These are phyloP conservation scores for Pteromalus puparum DNA, from an alignment of 1,140 invertebrate species.

Conservation along the genomic window DNA sequence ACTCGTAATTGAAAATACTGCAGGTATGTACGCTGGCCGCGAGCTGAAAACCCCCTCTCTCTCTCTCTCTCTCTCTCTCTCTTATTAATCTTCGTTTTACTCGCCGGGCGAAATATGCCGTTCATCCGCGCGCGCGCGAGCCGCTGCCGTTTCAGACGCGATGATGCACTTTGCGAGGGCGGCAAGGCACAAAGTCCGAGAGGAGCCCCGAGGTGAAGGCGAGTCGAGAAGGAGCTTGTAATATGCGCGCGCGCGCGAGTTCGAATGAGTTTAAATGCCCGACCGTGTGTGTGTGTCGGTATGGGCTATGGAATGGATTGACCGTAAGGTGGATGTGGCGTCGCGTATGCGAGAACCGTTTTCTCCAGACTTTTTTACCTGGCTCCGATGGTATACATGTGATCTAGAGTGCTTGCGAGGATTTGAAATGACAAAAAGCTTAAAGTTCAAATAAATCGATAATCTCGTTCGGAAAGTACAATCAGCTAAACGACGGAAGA, in stretches of 20 bases:
- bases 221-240: not conserved
- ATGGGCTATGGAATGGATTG: not conserved
- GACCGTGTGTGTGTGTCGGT: not conserved
- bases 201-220: not conserved
- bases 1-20: slow-evolving; percentile 63
- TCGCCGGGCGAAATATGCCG: slow-evolving; percentile 12
- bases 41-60: slow-evolving; percentile 28
- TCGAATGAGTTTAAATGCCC: slow-evolving; percentile 23
- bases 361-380: not conserved
- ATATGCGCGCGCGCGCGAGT: not conserved
- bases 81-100: slow-evolving; percentile 41
- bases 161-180: not conserved
- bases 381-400: not conserved
- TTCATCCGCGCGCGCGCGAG: slow-evolving; percentile 14
- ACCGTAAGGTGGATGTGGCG: not conserved
- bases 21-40: not conserved
- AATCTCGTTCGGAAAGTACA: not conserved
- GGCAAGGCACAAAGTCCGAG: not conserved
- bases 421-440: too few species aligned
- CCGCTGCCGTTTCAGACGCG: not conserved
- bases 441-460: too few species aligned
- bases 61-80: slow-evolving; percentile 13
- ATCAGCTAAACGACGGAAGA: not conserved
- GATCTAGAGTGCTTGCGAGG: too few species aligned
- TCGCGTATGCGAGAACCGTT: not conserved